Conservation (phyloP, 2,113 vertebrate genomes). For the Bufo bufo region DNA sequence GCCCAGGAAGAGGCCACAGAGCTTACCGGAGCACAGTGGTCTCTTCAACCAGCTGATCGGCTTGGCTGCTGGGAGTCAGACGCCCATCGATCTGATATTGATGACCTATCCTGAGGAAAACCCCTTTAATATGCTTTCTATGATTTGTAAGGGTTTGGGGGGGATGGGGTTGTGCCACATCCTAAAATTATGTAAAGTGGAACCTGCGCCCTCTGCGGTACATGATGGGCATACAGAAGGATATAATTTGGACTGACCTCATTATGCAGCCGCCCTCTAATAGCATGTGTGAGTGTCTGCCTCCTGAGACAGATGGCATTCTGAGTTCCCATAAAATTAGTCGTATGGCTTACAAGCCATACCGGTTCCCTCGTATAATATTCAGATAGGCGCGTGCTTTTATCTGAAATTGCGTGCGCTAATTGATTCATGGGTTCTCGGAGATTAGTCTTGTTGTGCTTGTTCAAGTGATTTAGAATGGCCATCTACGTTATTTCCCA, state of each 20-base stretch:
- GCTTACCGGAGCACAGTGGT: too few relatives aligned
- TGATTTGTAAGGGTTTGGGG: too few relatives aligned
- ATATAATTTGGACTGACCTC: constrained; percentile 44
- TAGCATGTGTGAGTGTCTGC: constrained; percentile 42
- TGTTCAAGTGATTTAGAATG: constrained; percentile 48
- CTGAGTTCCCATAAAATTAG: constrained; percentile 47
- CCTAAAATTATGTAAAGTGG: constrained; percentile 14
- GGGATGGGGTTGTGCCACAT: constrained; percentile 37
- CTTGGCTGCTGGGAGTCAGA: too few relatives aligned
- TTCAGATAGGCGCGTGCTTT: constrained; percentile 42
- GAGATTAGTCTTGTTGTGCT: constrained; percentile 46
- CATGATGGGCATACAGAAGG: constrained; percentile 41
- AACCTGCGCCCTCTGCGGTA: constrained; percentile 33
- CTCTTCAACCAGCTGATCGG: too few relatives aligned
- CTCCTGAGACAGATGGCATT: constrained; percentile 52
- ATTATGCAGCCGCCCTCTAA: constrained; percentile 53
- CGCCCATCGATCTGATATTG: too few relatives aligned
- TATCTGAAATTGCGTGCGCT: constrained; percentile 12
- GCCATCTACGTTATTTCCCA: constrained; percentile 37
- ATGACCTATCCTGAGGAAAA: too few relatives aligned
- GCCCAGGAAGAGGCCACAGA: too few relatives aligned
- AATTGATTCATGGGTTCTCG: constrained; percentile 39
- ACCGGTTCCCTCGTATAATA: constrained; percentile 40
- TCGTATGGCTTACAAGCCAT: constrained; percentile 43
- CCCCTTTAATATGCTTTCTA: too few relatives aligned